A percentile compares a stretch with the other conserved stretches of the same genome.
Conservation (phyloP, 1,140 invertebrate genomes). For the Drosophila simulans region DNA sequence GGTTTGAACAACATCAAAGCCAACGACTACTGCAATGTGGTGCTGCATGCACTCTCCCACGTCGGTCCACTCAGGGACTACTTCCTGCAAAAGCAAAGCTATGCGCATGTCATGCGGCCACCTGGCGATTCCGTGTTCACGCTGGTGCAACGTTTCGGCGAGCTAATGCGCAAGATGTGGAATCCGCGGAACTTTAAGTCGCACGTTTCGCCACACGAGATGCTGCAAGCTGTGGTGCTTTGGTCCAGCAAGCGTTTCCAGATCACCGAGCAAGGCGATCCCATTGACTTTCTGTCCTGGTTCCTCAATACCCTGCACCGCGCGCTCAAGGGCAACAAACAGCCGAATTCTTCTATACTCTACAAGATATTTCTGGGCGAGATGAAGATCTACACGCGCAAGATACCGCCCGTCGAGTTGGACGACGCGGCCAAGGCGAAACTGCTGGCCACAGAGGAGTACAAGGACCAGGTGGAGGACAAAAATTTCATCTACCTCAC, state of each 20-base stretch:
- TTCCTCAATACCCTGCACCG: constrained; percentile 97
- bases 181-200: constrained; percentile 99
- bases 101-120: constrained; percentile 93
- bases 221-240: constrained; percentile 99
- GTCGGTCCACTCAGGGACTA: constrained; percentile 97
- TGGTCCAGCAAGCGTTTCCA: constrained; percentile 99
- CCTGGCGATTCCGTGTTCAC: constrained; percentile 96
- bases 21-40: constrained; percentile 99
- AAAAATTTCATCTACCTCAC: constrained; percentile 98
- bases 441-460: constrained; percentile 93
- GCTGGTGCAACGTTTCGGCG: constrained; percentile 98
- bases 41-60: constrained; percentile 97
- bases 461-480: constrained; percentile 93
- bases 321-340: constrained; percentile 94
- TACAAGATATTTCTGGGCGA: constrained; percentile 97
- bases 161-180: constrained; percentile 99
- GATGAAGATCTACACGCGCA: constrained; percentile 97
- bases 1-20: constrained; percentile 99
- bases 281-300: constrained; percentile 98
- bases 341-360: constrained; percentile 94
- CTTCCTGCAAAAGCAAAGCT: constrained; percentile 97
- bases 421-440: constrained; percentile 94
- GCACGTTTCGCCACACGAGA: constrained; percentile 99
- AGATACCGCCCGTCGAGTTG: constrained; percentile 96
- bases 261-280: constrained; percentile 99